Conservation (phyloP, 1,140 invertebrate genomes). For the Teleopsis dalmanni region DNA sequence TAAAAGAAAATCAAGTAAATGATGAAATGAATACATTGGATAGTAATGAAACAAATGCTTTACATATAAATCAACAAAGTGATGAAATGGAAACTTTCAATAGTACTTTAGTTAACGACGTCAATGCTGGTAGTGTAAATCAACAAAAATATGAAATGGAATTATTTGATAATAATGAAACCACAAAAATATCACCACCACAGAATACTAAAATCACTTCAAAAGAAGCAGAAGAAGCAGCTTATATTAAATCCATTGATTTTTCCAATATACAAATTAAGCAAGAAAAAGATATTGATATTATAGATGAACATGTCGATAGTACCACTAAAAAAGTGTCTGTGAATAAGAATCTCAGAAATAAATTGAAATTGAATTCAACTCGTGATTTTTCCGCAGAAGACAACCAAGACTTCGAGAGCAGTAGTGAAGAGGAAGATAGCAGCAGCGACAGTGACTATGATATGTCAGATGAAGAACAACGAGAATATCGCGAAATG, state of each 20-base stretch:
- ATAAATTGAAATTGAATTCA: no score
- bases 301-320: constrained; percentile 18
- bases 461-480: constrained; percentile 14
- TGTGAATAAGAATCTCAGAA: constrained; percentile 17
- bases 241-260: constrained; percentile 28
- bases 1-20: background rate
- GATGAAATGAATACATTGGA: background rate
- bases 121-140: background rate
- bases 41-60: background rate
- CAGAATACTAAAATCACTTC: no score
- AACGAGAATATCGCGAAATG: constrained; percentile 32
- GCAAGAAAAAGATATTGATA: constrained; percentile 24
- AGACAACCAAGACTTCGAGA: background rate
- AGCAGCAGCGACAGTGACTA: background rate
- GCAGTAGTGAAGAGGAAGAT: background rate
- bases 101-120: constrained; percentile 16
- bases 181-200: no score
- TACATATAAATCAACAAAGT: background rate
- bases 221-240: constrained; percentile 17
- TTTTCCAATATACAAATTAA: constrained; percentile 28
- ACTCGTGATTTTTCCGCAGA: no score
- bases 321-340: no score
- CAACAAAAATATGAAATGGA: background rate
- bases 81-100: background rate
- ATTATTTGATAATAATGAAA: background rate